Conservation (phyloP, 2,797 vertebrate species). For the Malurus leucopterus region DNA sequence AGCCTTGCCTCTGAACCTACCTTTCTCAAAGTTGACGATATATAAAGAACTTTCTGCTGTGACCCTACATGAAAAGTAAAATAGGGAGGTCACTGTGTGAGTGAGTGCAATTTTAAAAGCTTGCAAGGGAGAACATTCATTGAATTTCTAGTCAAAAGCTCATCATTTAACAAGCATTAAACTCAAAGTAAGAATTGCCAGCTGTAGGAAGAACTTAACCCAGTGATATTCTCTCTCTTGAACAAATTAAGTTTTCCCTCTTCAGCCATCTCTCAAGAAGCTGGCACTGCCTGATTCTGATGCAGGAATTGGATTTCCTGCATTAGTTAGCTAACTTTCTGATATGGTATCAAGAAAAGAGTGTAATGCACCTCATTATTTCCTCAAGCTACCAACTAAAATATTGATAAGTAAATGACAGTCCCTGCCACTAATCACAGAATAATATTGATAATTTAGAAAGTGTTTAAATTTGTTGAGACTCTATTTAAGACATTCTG, state of each 20-base stretch:
- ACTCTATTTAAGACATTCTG: background rate
- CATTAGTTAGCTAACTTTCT: background rate
- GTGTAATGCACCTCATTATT: background rate
- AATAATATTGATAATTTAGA: background rate
- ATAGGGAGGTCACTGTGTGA: background rate
- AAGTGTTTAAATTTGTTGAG: background rate
- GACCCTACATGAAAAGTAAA: background rate
- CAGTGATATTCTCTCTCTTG: background rate
- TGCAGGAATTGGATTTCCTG: background rate
- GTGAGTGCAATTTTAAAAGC: background rate
- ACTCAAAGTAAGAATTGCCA: background rate
- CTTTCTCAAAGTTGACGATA: background rate
- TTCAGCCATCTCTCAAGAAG: background rate
- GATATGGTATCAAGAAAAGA: background rate
- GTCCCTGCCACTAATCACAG: background rate
- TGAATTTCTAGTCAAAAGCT: background rate
- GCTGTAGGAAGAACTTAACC: background rate
- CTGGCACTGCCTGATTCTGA: background rate
- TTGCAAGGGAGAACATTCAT: background rate
- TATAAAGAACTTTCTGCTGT: background rate
- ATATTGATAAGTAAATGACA: background rate
- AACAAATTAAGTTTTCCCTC: background rate
- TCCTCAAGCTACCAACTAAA: background rate
- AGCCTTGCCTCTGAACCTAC: background rate
- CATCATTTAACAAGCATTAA: background rate